phyloP scores from a whole-genome alignment of 1,140 invertebrate species.

The Drosophila ohnishii region DNA sequence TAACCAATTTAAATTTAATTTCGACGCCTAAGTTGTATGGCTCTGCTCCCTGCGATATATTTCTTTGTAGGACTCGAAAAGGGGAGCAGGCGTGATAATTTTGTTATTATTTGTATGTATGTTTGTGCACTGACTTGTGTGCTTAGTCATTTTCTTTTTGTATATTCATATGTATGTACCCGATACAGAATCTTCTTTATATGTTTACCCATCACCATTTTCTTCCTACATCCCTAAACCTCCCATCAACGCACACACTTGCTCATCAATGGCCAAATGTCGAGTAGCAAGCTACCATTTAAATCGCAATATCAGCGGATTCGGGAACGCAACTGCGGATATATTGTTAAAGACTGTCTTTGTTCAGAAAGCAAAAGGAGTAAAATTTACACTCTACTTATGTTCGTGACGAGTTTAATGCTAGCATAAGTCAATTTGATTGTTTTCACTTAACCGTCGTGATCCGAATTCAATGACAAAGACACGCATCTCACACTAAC shows the following conservation, averaged over 20 bases:
- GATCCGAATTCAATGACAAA: slow-evolving; percentile 58
- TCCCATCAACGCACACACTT: slow-evolving; percentile 51
- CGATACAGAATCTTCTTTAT: slow-evolving; percentile 24
- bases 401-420: slow-evolving; percentile 42
- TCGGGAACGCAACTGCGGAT: slow-evolving; percentile 28
- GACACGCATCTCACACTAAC: slow-evolving; percentile 42
- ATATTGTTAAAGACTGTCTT: slow-evolving; percentile 77
- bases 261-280: slow-evolving; percentile 71
- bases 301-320: slow-evolving; percentile 39
- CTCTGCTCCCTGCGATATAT: background rate
- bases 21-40: slow-evolving; percentile 39
- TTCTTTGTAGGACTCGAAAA: slow-evolving; percentile 3
- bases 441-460: slow-evolving; percentile 37
- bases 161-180: slow-evolving; percentile 12
- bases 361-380: slow-evolving; percentile 58
- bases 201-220: slow-evolving; percentile 12
- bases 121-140: slow-evolving; percentile 46
- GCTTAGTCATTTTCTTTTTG: slow-evolving; percentile 61
- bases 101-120: slow-evolving; percentile 60
- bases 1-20: slow-evolving; percentile 67
- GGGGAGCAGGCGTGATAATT: slow-evolving; percentile 29
- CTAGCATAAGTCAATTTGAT: slow-evolving; percentile 47
- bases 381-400: slow-evolving; percentile 31
- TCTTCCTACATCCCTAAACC: slow-evolving; percentile 21
- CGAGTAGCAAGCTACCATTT: slow-evolving; percentile 51